These are phyloP conservation scores for Sparidentex hasta DNA, from an alignment of 2,797 vertebrate genomes.

Conservation along the genomic window DNA sequence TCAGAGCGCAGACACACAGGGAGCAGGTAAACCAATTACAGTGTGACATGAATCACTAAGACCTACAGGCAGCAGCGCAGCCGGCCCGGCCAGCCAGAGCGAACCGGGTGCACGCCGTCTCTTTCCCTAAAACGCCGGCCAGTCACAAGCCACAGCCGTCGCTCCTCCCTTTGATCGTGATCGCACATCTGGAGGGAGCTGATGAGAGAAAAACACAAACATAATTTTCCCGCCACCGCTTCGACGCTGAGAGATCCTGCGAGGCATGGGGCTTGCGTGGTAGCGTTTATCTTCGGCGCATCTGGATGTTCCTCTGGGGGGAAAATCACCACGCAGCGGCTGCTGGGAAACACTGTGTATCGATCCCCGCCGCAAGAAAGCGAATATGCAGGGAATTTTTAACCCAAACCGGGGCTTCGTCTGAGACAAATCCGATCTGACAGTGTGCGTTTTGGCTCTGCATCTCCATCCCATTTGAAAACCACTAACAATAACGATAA, in stretches of 20 bases:
- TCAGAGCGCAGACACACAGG: conserved; percentile 83
- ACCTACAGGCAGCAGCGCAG: conserved; percentile 76
- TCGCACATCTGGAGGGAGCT: conserved; percentile 61
- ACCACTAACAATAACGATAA: conserved; percentile 52
- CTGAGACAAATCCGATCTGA: conserved; percentile 29
- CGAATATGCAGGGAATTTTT: not conserved
- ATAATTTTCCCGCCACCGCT: conserved; percentile 36
- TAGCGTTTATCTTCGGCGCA: conserved; percentile 27
- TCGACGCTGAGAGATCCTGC: conserved; percentile 14
- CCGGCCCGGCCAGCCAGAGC: conserved; percentile 48
- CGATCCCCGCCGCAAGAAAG: conserved; percentile 1
- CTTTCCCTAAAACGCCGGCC: conserved; percentile 74
- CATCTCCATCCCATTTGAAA: conserved; percentile 25
- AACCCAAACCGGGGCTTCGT: not conserved
- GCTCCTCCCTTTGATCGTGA: conserved; percentile 59
- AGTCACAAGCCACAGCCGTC: conserved; percentile 72
- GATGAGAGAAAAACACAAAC: conserved; percentile 50
- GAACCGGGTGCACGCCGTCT: conserved; percentile 46
- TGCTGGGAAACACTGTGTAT: conserved; percentile 14
- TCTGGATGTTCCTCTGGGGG: conserved; percentile 28
- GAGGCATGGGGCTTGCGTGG: conserved; percentile 23
- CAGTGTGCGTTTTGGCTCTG: conserved; percentile 25
- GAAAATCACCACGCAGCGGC: conserved; percentile 20
- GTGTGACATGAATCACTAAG: conserved; percentile 89
- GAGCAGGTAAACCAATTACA: conserved; percentile 89